These are phyloP conservation scores for Kryptopterus vitreolus DNA, from an alignment of 2,797 vertebrate species.

Conservation along the genomic window DNA sequence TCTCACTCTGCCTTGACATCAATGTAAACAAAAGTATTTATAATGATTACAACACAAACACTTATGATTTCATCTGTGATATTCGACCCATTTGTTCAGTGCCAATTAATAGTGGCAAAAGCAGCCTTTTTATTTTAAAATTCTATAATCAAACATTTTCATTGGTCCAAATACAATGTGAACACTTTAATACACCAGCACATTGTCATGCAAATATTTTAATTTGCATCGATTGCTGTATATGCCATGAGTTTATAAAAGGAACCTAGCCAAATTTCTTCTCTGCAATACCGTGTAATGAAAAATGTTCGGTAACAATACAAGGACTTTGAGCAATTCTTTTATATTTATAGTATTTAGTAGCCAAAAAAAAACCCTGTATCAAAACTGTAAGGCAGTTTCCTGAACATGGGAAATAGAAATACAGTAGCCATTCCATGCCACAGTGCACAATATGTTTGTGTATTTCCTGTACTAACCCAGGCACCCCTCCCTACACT, in stretches of 20 bases:
- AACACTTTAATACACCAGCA: background rate
- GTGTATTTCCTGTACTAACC: constrained; percentile 12
- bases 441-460: constrained; percentile 32
- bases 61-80: background rate
- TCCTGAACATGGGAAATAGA: constrained; percentile 53
- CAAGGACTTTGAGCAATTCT: constrained; percentile 36
- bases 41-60: background rate
- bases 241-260: background rate
- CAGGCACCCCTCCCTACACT: background rate
- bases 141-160: background rate
- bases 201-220: background rate
- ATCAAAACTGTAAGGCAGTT: constrained; percentile 62
- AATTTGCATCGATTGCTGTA: background rate
- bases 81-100: background rate
- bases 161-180: constrained; percentile 1
- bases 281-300: constrained; percentile 46
- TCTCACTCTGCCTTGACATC: background rate
- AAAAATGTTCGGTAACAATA: constrained; percentile 46
- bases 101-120: background rate
- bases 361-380: background rate
- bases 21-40: constrained; percentile 6
- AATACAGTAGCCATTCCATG: constrained; percentile 26
- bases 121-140: too few species aligned
- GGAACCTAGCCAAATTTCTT: constrained; percentile 24
- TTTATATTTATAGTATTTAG: background rate